Percentiles rank a stretch among this genome's conserved stretches.
phyloP scores from a whole-genome alignment of 2,113 vertebrate species.

The Gallinago media region DNA sequence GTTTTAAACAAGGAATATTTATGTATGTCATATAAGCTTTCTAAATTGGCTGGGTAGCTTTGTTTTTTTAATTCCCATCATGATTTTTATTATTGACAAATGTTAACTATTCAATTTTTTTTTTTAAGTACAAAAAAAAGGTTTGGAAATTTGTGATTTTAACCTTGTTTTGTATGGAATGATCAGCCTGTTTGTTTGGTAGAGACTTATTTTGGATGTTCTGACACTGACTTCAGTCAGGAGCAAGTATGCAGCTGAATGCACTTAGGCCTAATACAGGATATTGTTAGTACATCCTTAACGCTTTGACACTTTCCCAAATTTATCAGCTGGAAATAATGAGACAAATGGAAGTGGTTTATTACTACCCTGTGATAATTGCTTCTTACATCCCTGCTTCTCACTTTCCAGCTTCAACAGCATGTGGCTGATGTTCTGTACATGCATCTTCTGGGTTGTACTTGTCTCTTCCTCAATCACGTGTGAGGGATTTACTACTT shows the following conservation, averaged over 20 bases:
- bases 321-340: conserved; percentile 14
- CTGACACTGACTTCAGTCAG: not conserved
- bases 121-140: not conserved
- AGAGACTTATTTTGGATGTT: not conserved
- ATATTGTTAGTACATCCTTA: not conserved
- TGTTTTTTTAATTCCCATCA: not conserved
- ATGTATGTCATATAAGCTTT: not conserved
- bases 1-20: not conserved
- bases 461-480: not conserved
- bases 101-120: not conserved
- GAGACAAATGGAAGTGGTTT: not conserved
- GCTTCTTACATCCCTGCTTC: not conserved
- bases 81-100: not conserved
- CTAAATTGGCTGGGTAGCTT: not conserved
- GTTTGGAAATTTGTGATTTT: not conserved
- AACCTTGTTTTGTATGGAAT: not conserved
- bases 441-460: not conserved
- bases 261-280: not conserved
- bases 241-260: not conserved
- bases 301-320: not conserved
- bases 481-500: not conserved
- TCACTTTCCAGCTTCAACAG: not conserved
- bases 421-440: fast-evolving
- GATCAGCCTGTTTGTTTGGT: not conserved
- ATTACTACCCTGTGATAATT: not conserved